Conservation (phyloP, 2,797 vertebrate species). For the Rhynchotus rufescens region DNA sequence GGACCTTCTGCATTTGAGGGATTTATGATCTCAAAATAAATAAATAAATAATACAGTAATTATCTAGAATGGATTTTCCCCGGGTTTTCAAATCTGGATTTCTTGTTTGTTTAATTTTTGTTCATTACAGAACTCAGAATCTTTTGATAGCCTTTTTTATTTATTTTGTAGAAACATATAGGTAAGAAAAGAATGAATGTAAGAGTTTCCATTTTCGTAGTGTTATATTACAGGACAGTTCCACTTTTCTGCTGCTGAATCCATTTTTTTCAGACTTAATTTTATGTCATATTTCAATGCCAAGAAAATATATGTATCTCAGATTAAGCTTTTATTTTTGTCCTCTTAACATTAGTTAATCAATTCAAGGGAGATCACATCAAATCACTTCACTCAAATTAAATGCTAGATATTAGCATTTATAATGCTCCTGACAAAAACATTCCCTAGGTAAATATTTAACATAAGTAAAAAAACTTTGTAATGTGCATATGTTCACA, state of each 20-base stretch:
- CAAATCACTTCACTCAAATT: not conserved
- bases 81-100: not conserved
- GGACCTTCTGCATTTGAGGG: too few relatives aligned
- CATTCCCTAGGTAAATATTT: not conserved
- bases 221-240: not conserved
- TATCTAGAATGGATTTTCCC: not conserved
- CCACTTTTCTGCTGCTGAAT: not conserved
- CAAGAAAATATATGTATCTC: not conserved
- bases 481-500: not conserved
- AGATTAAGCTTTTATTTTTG: not conserved
- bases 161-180: not conserved
- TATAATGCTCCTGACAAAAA: not conserved
- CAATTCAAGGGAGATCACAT: not conserved
- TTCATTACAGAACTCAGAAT: not conserved
- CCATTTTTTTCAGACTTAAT: not conserved
- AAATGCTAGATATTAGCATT: not conserved
- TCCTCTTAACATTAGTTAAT: not conserved
- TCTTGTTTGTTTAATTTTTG: not conserved
- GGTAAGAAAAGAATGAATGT: not conserved
- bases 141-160: not conserved
- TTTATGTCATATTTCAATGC: not conserved
- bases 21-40: not conserved
- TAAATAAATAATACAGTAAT: not conserved
- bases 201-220: not conserved
- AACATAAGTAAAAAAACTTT: not conserved